Evolutionary conservation across 2,888 invertebrate species (phyloP), one percentile per base, ranked within the genome.

Genomic region (Latheticus oryzae): DNA sequence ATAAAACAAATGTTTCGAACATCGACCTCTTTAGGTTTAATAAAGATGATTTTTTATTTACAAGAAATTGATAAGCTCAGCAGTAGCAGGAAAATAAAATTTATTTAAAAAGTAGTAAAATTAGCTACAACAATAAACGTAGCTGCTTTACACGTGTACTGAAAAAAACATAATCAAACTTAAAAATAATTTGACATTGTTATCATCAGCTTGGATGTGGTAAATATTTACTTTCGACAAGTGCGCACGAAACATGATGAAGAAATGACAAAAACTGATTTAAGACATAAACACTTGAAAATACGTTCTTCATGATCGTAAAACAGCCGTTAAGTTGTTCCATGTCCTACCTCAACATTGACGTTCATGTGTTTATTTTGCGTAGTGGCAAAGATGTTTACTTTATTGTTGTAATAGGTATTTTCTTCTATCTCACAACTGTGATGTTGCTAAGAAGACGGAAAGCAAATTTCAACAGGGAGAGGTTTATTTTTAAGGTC

Each of bases 401-500:
- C 21, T 30, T 51, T 40, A 40, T 51, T 53, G 12, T 51, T 48
- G 26, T 55, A 40, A 37, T 21, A 15, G 38, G 30, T 26, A 21
- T 48, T 38, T 9, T 48, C 43, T 32, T 48, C 24, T 42, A 48
- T 19, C 55, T n/a, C 24, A 19, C 26, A 33, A 11, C 11, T n/a
- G 5, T 9, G 17, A 17, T 15, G 8, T 21, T 8, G 7, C 4
- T 12, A 19, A 7, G 12, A 35, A n/a, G 16, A 11, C 17, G 37
- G 26, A 37, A 50, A 26, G 50, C 26, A 37, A 50, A 9, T 50
- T 50, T 50, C 37, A 35, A 4, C 5, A 8, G 50, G 24, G 16
- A 35, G 17, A 9, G 21, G 38, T 38, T 40, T 38, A 38, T 55
- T 53, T 57, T 23, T 64, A 64, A 65, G 63, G 65, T 65, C 65